Evolutionary conservation across 2,888 invertebrate genomes (phyloP).

Genomic region (Tuta absoluta): DNA sequence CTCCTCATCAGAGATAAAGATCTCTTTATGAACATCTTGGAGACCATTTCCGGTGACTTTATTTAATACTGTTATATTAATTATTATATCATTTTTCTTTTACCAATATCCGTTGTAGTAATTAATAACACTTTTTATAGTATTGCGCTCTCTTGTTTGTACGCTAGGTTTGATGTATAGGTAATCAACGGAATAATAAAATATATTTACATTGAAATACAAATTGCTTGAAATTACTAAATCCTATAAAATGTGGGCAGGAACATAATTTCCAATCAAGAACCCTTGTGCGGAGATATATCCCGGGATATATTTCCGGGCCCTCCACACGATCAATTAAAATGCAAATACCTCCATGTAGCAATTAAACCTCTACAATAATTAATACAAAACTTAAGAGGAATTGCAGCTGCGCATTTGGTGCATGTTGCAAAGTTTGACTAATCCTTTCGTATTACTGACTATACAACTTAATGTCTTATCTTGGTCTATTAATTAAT

Average conservation of each 20-base stretch:
- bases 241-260: not conserved
- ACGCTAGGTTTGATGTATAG: too few relatives aligned
- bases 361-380: slow-evolving; percentile 34
- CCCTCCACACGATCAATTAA: slow-evolving; percentile 27
- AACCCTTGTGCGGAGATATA: not conserved
- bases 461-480: too few relatives aligned
- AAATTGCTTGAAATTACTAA: not conserved
- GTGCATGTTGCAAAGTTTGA: not conserved
- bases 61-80: slow-evolving; percentile 13
- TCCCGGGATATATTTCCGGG: not conserved
- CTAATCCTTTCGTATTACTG: not conserved
- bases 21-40: not conserved
- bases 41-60: not conserved
- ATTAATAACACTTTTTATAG: not conserved
- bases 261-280: slow-evolving; percentile 8
- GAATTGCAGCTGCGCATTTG: not conserved
- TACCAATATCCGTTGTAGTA: not conserved
- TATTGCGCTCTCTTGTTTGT: not conserved
- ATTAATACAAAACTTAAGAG: slow-evolving; percentile 3
- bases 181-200: too few relatives aligned
- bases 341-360: slow-evolving; percentile 34
- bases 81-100: not conserved
- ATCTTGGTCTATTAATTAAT: too few relatives aligned
- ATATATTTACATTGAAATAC: not conserved
- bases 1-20: not conserved